Percentiles rank a stretch among this genome's conserved stretches.
Conservation (phyloP, 2,113 vertebrate species). For the Dipodomys stephensi region DNA sequence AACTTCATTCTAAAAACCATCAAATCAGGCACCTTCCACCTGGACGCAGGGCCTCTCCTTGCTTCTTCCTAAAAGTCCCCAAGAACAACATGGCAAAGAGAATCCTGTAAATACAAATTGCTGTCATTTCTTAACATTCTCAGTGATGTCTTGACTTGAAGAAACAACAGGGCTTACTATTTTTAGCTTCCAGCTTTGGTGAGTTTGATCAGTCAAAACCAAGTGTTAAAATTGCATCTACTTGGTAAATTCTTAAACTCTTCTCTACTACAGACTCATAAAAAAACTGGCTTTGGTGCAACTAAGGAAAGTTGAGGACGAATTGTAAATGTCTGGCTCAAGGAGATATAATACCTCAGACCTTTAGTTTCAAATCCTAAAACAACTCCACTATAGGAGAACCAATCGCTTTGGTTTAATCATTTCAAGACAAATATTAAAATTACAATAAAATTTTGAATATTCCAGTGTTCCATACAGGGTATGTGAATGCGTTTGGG, state of each 20-base stretch:
- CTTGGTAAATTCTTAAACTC: constrained; percentile 65
- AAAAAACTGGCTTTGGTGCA: not conserved
- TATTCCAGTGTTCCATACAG: not conserved
- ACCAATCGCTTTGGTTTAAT: constrained; percentile 23
- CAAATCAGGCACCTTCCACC: not conserved
- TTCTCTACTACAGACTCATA: not conserved
- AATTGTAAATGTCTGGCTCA: not conserved
- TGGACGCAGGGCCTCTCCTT: not conserved
- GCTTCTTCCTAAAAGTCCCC: not conserved
- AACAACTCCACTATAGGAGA: not conserved
- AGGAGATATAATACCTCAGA: not conserved
- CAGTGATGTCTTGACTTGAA: constrained; percentile 42
- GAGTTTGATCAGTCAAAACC: constrained; percentile 75
- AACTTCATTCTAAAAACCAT: not conserved
- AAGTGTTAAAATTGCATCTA: constrained; percentile 71
- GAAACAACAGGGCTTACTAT: constrained; percentile 68
- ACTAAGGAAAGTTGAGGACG: constrained; percentile 7
- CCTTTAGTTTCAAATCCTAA: constrained; percentile 31
- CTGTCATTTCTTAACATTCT: constrained; percentile 46
- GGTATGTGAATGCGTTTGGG: not conserved
- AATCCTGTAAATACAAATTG: not conserved
- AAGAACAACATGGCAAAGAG: not conserved
- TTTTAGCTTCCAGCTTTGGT: constrained; percentile 71
- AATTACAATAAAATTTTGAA: not conserved
- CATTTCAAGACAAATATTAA: constrained; percentile 27